Evolutionary conservation across 30 jellyfish, hydroid and myxozoan genomes (phyloP).

Genomic region (Cassiopea andromeda): DNA sequence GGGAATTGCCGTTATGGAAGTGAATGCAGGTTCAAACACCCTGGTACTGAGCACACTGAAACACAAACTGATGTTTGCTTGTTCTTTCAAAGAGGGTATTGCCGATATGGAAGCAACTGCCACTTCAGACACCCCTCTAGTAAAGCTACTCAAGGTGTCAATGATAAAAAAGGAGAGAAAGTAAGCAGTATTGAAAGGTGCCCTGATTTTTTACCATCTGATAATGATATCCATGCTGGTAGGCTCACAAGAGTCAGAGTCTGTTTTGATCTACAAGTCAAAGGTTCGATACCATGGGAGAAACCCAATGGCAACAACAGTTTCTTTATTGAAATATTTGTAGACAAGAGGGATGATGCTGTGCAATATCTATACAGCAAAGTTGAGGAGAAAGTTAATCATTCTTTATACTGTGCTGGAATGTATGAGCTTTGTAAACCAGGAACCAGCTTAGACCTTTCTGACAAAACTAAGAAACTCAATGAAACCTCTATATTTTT

Average conservation of each 20-base stretch:
- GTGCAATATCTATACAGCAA: conserved; percentile 49
- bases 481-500: conserved; percentile 39
- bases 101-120: conserved; percentile 65
- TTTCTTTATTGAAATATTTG: conserved; percentile 59
- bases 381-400: conserved; percentile 40
- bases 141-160: not conserved
- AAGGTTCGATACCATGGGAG: conserved; percentile 46
- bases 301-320: conserved; percentile 9
- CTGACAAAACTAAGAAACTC: conserved; percentile 44
- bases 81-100: conserved; percentile 54
- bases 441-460: conserved; percentile 53
- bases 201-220: conserved; percentile 54
- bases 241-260: conserved; percentile 55
- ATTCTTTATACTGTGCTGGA: conserved; percentile 40
- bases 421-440: conserved; percentile 43
- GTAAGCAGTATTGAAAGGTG: not conserved
- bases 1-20: conserved; percentile 63
- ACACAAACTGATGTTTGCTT: conserved; percentile 14
- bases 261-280: conserved; percentile 45
- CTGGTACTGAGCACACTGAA: not conserved
- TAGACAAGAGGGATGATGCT: conserved; percentile 62
- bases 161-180: not conserved
- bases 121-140: conserved; percentile 38
- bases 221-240: conserved; percentile 57
- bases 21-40: conserved; percentile 50